A percentile compares a stretch with the other conserved stretches of the same genome.
Evolutionary conservation across 2,888 invertebrate species (phyloP).

Genomic region (Homarus gammarus): DNA sequence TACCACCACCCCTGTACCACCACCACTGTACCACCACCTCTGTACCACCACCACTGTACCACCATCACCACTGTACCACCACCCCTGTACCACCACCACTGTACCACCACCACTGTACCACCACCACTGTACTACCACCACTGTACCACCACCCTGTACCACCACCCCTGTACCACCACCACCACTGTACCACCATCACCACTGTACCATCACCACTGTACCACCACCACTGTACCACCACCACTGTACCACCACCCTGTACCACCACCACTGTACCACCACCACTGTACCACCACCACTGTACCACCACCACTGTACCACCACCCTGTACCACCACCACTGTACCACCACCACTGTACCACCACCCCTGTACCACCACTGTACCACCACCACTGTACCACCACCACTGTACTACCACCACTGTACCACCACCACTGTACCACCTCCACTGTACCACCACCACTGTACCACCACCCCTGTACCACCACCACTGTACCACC

Average conservation of each 20-base stretch:
- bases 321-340: background rate
- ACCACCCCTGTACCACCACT: no score
- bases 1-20: background rate
- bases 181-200: background rate
- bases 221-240: background rate
- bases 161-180: background rate
- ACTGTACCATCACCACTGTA: background rate
- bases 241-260: no score
- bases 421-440: background rate
- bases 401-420: no score
- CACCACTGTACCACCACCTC: background rate
- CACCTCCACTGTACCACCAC: slow-evolving; percentile 16
- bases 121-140: no score
- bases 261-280: background rate
- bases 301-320: background rate
- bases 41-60: background rate
- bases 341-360: no score
- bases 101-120: no score
- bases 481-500: background rate
- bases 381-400: no score
- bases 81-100: background rate
- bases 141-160: background rate
- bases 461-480: slow-evolving; percentile 14
- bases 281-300: background rate
- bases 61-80: background rate